phyloP scores from a whole-genome alignment of 2,888 invertebrate species.

The Cremastinae sp. region DNA sequence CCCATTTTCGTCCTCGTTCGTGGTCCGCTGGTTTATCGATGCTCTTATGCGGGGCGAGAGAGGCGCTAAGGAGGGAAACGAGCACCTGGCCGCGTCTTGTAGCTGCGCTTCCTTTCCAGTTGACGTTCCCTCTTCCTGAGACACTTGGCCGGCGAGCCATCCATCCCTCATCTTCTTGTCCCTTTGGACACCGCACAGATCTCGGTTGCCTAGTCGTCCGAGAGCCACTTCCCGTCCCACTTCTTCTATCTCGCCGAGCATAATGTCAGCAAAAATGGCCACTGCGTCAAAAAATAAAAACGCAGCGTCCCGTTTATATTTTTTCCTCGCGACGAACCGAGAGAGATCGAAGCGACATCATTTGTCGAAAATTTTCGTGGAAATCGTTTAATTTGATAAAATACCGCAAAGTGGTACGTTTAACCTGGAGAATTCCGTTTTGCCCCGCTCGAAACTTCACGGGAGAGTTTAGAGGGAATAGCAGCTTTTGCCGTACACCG shows the following conservation, averaged over 20 bases:
- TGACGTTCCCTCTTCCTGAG: constrained; percentile 73
- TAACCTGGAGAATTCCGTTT: background rate
- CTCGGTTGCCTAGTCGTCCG: constrained; percentile 42
- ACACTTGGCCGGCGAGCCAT: constrained; percentile 79
- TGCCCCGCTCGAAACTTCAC: constrained; percentile 2
- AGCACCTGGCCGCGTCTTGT: constrained; percentile 74
- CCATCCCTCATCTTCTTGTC: constrained; percentile 78
- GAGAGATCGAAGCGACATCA: background rate
- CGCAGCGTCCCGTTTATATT: background rate
- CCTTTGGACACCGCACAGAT: constrained; percentile 67
- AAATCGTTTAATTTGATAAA: too few relatives aligned
- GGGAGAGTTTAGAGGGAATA: constrained; percentile 14
- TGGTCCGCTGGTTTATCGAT: constrained; percentile 66
- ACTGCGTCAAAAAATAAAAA: background rate
- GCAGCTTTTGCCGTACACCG: constrained; percentile 61
- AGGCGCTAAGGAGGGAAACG: constrained; percentile 20
- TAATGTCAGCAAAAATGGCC: constrained; percentile 33
- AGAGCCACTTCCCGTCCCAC: constrained; percentile 33
- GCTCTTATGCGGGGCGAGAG: constrained; percentile 55
- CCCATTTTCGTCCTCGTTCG: constrained; percentile 20
- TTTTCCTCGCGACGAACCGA: background rate
- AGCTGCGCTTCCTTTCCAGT: constrained; percentile 72
- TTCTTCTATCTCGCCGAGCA: background rate
- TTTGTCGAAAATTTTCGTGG: too few relatives aligned
- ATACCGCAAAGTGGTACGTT: background rate